Evolutionary conservation across 2,113 vertebrate genomes (phyloP).

Genomic region (Corythoichthys intestinalis): DNA sequence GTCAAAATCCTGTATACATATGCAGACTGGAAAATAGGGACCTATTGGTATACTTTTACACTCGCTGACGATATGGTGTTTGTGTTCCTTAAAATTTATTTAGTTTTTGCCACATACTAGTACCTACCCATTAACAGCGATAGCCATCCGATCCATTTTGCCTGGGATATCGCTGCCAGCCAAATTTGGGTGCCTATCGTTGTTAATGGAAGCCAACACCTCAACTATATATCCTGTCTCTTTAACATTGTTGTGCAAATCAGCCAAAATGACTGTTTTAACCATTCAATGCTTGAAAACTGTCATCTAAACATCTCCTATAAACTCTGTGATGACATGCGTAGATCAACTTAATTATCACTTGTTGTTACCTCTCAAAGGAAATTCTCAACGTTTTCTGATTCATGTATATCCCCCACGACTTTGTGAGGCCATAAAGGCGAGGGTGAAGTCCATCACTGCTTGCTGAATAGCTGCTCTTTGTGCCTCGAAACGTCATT

Average conservation of each 20-base stretch:
- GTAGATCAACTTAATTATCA: conserved; percentile 1
- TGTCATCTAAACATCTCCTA: neutral
- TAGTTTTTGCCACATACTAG: no score
- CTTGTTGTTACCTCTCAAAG: conserved; percentile 1
- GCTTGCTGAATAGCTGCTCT: conserved; percentile 61
- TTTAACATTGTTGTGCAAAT: neutral
- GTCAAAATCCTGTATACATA: no score
- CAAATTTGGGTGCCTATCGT: no score
- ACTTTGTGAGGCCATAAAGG: conserved; percentile 57
- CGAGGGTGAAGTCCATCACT: conserved; percentile 67
- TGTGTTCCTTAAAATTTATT: no score
- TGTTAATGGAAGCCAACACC: no score
- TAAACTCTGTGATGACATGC: neutral
- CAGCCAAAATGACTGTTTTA: neutral
- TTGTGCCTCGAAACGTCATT: conserved; percentile 71
- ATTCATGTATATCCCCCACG: conserved; percentile 31
- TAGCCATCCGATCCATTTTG: no score
- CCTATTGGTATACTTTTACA: no score
- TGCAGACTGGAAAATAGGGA: no score
- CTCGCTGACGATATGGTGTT: no score
- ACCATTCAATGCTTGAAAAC: neutral
- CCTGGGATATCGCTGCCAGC: no score
- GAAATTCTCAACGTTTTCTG: conserved; percentile 34
- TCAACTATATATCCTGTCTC: no score
- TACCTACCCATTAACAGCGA: no score